A percentile compares a stretch with the other conserved stretches of the same genome.
Conservation (phyloP, 2,113 vertebrate species). For the Dascyllus trimaculatus region DNA sequence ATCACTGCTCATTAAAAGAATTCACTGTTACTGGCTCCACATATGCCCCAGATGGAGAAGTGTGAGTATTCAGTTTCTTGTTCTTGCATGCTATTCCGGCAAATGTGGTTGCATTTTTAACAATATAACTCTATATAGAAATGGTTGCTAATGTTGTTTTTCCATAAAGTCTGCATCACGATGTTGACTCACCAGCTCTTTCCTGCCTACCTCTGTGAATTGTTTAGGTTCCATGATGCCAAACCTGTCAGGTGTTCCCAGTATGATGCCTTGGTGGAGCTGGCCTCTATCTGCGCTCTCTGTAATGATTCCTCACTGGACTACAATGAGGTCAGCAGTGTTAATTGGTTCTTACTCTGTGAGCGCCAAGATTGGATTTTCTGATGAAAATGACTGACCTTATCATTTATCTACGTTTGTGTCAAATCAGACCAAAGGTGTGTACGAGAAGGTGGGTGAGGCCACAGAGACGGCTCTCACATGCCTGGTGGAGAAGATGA, state of each 20-base stretch:
- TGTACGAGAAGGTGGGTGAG: constrained; percentile 95
- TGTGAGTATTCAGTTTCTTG: constrained; percentile 88
- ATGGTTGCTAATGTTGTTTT: not conserved
- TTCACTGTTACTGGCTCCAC: constrained; percentile 96
- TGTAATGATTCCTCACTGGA: constrained; percentile 99
- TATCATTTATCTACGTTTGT: not conserved
- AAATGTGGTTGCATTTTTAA: not conserved
- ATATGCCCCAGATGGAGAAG: constrained; percentile 95
- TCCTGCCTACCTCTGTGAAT: constrained; percentile 1
- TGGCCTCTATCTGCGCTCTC: constrained; percentile 97
- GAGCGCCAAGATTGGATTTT: not conserved
- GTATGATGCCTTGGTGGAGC: constrained; percentile 94
- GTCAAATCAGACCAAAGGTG: constrained; percentile 87
- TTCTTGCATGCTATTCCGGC: not conserved
- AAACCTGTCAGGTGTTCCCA: constrained; percentile 92
- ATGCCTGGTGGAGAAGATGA: constrained; percentile 96
- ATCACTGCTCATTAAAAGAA: constrained; percentile 92
- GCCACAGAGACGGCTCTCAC: constrained; percentile 93
- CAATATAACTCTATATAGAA: not conserved
- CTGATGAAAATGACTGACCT: not conserved
- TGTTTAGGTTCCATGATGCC: constrained; percentile 89
- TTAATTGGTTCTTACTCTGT: not conserved
- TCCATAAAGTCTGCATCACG: not conserved
- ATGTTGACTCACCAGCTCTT: not conserved
- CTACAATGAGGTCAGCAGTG: constrained; percentile 92